Conservation (phyloP, 2,797 vertebrate genomes). For the Periparus ater region DNA sequence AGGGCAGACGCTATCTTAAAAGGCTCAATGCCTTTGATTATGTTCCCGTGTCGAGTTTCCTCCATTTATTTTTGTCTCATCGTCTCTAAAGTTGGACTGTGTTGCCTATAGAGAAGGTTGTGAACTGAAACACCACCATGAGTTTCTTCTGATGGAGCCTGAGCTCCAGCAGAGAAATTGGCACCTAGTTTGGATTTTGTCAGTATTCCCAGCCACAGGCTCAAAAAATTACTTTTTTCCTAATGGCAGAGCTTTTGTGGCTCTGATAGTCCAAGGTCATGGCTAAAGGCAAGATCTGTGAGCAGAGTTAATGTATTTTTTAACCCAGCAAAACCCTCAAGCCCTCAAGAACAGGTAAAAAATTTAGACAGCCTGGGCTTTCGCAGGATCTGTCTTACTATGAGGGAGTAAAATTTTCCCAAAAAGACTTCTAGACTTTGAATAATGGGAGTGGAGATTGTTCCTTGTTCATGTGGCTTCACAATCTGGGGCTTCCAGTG, state of each 20-base stretch:
- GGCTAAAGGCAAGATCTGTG: neutral
- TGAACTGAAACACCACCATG: neutral
- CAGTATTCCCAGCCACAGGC: neutral
- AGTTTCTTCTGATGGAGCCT: neutral
- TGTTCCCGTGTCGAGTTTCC: constrained; percentile 34
- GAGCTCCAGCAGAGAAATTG: constrained; percentile 46
- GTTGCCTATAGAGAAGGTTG: neutral
- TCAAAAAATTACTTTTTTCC: neutral
- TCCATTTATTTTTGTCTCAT: constrained; percentile 51
- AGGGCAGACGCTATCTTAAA: constrained; percentile 33
- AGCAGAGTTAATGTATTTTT: neutral
- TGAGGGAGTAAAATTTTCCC: neutral
- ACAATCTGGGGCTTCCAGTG: neutral
- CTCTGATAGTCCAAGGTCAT: neutral
- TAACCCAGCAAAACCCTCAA: neutral
- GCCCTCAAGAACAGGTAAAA: rapidly evolving
- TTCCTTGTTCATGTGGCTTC: neutral
- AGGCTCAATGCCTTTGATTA: constrained; percentile 49
- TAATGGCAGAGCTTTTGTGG: neutral
- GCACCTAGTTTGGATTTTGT: neutral
- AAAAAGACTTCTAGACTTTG: neutral
- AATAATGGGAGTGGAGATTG: neutral
- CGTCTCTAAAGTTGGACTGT: neutral
- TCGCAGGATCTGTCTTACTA: neutral
- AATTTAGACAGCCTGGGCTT: neutral